These are phyloP conservation scores for Pangasius macronema DNA, from an alignment of 2,797 vertebrate genomes.

Conservation along the genomic window DNA sequence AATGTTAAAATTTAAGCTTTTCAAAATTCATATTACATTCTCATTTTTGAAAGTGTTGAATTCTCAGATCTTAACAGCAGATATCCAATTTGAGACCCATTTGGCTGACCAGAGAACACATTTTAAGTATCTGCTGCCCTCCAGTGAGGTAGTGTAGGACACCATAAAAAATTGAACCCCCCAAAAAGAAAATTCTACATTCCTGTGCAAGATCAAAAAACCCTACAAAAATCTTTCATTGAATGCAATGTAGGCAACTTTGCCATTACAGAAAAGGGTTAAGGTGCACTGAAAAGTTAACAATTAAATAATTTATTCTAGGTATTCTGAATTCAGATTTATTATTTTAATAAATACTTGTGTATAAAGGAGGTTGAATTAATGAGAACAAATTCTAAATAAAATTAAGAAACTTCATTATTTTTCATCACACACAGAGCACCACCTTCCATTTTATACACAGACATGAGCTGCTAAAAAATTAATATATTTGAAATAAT, in stretches of 20 bases:
- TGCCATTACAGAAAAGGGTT: not conserved
- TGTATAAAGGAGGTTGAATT: not conserved
- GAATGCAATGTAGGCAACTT: not conserved
- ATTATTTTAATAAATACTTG: not conserved
- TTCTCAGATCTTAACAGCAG: not conserved
- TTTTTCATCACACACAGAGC: not conserved
- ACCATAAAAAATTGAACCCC: accelerated
- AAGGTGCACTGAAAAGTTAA: not conserved
- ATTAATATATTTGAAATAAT: too few relatives aligned
- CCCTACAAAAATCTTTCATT: not conserved
- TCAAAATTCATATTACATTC: not conserved
- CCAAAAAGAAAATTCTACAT: not conserved
- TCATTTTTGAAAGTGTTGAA: not conserved
- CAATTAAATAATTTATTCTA: not conserved
- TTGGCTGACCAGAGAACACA: not conserved
- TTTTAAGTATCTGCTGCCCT: not conserved
- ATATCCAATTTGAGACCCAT: not conserved
- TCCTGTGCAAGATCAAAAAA: not conserved
- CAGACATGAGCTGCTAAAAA: not conserved
- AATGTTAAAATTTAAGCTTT: not conserved
- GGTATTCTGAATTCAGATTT: not conserved
- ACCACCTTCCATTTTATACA: not conserved
- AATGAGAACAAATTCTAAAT: not conserved
- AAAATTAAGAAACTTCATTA: not conserved
- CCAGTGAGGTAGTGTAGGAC: not conserved